Conservation (phyloP, 1,140 invertebrate species). For the Fopius arisanus region DNA sequence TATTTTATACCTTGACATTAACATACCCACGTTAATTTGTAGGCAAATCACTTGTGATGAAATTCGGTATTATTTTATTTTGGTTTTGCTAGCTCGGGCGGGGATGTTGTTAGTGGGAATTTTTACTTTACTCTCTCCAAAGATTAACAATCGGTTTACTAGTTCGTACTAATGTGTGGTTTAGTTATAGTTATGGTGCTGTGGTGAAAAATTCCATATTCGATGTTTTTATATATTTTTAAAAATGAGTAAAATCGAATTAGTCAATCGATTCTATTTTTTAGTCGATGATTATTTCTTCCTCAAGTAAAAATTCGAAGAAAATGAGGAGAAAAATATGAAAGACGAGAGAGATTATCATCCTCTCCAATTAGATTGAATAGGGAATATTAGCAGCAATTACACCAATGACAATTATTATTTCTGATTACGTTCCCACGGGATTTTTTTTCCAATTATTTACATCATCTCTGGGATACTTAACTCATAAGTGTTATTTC, state of each 20-base stretch:
- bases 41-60: not conserved
- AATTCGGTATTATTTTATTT: slow-evolving; percentile 1
- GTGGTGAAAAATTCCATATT: not conserved
- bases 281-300: not conserved
- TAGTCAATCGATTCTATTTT: not conserved
- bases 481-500: not conserved
- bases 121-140: not conserved
- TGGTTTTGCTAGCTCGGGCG: not conserved
- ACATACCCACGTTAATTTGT: not conserved
- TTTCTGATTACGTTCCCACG: not conserved
- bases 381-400: not conserved
- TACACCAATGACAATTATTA: not conserved
- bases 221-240: not conserved
- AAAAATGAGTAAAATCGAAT: not conserved
- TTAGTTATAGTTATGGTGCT: not conserved
- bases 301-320: not conserved
- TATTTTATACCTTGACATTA: not conserved
- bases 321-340: not conserved
- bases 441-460: not conserved
- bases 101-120: not conserved
- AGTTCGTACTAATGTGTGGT: slow-evolving; percentile 2
- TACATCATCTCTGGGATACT: not conserved
- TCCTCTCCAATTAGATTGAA: not conserved
- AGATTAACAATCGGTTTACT: not conserved
- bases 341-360: not conserved